Evolutionary conservation across 2,888 invertebrate genomes (phyloP).

Genomic region (Synergus japonicus): DNA sequence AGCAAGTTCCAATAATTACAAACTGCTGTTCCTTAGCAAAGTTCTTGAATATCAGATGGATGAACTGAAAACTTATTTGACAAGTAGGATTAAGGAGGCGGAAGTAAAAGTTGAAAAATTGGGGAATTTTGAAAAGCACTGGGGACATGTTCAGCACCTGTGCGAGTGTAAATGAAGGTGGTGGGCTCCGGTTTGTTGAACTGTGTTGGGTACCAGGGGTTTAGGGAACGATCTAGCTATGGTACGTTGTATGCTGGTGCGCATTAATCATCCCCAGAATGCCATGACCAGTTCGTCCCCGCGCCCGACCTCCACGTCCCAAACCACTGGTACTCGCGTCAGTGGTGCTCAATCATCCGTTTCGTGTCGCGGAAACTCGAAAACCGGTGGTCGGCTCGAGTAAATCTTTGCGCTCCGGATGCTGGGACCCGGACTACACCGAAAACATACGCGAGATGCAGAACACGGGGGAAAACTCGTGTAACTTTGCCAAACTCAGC

Average conservation of each 20-base stretch:
- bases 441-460: conserved; percentile 28
- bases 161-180: conserved; percentile 2
- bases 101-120: background rate
- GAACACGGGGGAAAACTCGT: conserved; percentile 1
- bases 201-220: background rate
- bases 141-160: background rate
- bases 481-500: conserved; percentile 21
- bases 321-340: conserved; percentile 50
- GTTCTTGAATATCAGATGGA: background rate
- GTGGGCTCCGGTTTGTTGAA: background rate
- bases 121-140: background rate
- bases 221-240: background rate
- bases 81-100: background rate
- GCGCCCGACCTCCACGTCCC: conserved; percentile 53
- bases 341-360: conserved; percentile 58
- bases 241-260: conserved; percentile 29
- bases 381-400: conserved; percentile 45
- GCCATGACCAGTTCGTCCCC: conserved; percentile 59
- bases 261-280: conserved; percentile 66
- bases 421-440: conserved; percentile 18
- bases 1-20: no score
- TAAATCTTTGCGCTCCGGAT: conserved; percentile 51
- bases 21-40: background rate
- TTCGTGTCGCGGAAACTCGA: conserved; percentile 44
- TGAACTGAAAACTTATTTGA: background rate